These are phyloP conservation scores for Pseudorhombus dupliciocellatus DNA, from an alignment of 2,113 vertebrate species.

Conservation along the genomic window DNA sequence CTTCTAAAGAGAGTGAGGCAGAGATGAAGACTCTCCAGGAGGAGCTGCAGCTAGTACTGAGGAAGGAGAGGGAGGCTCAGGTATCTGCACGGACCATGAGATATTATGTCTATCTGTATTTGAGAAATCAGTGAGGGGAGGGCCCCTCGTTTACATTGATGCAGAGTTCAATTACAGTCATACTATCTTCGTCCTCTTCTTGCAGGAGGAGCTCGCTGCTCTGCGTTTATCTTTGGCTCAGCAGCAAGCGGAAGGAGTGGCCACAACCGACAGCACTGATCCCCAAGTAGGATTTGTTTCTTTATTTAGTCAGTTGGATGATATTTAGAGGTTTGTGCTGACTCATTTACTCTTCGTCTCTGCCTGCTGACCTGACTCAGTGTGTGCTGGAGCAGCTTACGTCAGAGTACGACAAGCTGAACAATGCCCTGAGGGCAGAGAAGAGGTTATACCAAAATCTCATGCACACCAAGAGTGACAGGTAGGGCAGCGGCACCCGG, in stretches of 20 bases:
- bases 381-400: slow-evolving; percentile 87
- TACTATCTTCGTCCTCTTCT: not conserved
- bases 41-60: slow-evolving; percentile 87
- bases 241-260: slow-evolving; percentile 78
- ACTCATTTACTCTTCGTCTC: not conserved
- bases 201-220: slow-evolving; percentile 86
- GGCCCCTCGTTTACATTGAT: too few relatives aligned
- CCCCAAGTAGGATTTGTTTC: slow-evolving; percentile 80
- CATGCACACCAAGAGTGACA: slow-evolving; percentile 81
- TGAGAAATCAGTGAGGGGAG: too few relatives aligned
- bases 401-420: slow-evolving; percentile 87
- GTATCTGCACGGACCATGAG: slow-evolving; percentile 70
- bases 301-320: not conserved
- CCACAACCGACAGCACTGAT: slow-evolving; percentile 80
- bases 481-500: slow-evolving; percentile 74
- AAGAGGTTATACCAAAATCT: slow-evolving; percentile 90
- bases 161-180: not conserved
- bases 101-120: not conserved
- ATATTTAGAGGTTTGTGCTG: not conserved
- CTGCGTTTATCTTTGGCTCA: slow-evolving; percentile 83
- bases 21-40: slow-evolving; percentile 82
- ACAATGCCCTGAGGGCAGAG: slow-evolving; percentile 89
- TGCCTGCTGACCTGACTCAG: slow-evolving; percentile 47
- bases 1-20: slow-evolving; percentile 54
- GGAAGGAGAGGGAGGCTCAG: slow-evolving; percentile 90